phyloP scores from a whole-genome alignment of 2,797 vertebrate genomes.

The Typhlichthys subterraneus region DNA sequence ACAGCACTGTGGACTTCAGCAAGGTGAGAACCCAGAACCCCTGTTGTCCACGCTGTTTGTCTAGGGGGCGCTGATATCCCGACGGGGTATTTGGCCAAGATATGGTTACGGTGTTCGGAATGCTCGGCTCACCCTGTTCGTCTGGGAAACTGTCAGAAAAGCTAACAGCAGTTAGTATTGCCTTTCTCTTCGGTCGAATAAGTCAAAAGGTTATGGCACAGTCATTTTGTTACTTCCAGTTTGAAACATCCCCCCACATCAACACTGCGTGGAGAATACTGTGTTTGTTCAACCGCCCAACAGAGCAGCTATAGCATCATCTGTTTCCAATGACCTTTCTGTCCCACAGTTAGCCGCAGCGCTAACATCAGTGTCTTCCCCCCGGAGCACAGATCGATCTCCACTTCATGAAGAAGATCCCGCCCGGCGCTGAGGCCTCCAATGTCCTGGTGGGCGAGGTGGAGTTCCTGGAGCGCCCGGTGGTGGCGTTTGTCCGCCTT shows the following conservation, averaged over 20 bases:
- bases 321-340: not conserved
- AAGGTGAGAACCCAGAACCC: constrained; percentile 83
- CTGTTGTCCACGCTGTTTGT: constrained; percentile 56
- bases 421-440: constrained; percentile 95
- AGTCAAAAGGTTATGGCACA: not conserved
- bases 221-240: not conserved
- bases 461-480: constrained; percentile 92
- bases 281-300: no score
- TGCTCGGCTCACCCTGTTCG: constrained; percentile 12
- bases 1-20: constrained; percentile 96
- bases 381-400: constrained; percentile 86
- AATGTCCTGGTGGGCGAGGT: constrained; percentile 97
- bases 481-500: constrained; percentile 94
- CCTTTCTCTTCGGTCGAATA: constrained; percentile 22
- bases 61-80: constrained; percentile 38
- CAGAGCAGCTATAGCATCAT: no score
- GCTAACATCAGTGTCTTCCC: not conserved
- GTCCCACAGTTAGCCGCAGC: not conserved
- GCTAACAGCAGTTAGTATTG: constrained; percentile 16
- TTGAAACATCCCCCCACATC: not conserved
- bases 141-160: constrained; percentile 43
- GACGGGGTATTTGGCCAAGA: constrained; percentile 54
- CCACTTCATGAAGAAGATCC: constrained; percentile 99
- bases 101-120: constrained; percentile 50
- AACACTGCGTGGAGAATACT: no score